A percentile compares a stretch with the other conserved stretches of the same genome.
phyloP scores from a whole-genome alignment of 2,888 invertebrate genomes.

The Sisyra terminalis region DNA sequence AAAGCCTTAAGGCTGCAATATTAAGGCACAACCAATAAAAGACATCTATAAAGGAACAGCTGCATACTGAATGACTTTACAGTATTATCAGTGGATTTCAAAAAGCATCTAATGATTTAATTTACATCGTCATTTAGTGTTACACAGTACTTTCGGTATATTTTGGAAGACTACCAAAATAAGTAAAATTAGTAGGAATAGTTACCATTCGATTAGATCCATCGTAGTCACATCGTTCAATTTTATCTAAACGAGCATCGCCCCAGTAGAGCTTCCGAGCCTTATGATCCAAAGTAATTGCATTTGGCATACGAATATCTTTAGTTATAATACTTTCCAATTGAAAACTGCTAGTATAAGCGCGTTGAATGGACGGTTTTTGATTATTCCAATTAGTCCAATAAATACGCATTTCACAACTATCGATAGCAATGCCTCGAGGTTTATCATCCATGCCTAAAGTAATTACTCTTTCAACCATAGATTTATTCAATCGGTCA shows the following conservation, averaged over 20 bases:
- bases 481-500: conserved; percentile 24
- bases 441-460: conserved; percentile 59
- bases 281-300: conserved; percentile 57
- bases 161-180: neutral
- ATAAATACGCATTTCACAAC: conserved; percentile 57
- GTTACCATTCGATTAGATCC: conserved; percentile 51
- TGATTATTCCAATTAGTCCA: conserved; percentile 87
- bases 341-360: conserved; percentile 45
- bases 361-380: conserved; percentile 64
- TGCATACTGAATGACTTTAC: no score
- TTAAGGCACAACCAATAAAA: no score
- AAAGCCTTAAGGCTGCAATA: no score
- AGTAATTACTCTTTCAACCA: conserved; percentile 40
- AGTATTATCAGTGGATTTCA: no score
- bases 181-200: conserved; percentile 8
- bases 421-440: conserved; percentile 70
- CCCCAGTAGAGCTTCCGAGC: conserved; percentile 70
- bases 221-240: conserved; percentile 67
- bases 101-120: neutral
- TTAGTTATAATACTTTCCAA: conserved; percentile 55
- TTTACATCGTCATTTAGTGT: neutral
- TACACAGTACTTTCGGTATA: neutral
- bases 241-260: conserved; percentile 70
- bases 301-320: conserved; percentile 77
- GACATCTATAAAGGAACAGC: no score